Conservation (phyloP, 2,888 invertebrate species). For the Griposia aprilina region DNA sequence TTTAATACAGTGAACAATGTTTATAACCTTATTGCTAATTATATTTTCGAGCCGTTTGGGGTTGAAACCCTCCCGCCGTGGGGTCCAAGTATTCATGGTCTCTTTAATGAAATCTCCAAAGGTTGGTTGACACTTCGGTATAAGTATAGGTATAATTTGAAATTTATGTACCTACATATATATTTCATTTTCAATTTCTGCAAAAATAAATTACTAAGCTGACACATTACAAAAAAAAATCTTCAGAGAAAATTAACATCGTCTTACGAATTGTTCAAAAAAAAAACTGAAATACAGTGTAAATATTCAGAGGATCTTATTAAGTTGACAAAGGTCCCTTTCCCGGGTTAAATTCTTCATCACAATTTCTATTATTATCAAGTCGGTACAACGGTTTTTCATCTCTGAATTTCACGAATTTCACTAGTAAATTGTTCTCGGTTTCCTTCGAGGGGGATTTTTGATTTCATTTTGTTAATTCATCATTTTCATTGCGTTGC, state of each 20-base stretch:
- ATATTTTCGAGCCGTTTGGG: no score
- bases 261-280: not conserved
- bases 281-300: constrained; percentile 36
- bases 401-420: constrained; percentile 28
- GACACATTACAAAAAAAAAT: not conserved
- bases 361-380: constrained; percentile 54
- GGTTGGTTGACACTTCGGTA: no score
- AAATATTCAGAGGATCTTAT: constrained; percentile 48
- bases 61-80: no score
- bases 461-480: constrained; percentile 43
- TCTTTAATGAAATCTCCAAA: no score
- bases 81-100: no score
- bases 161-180: no score
- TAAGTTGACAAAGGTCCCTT: constrained; percentile 49
- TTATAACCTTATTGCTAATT: no score
- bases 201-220: not conserved
- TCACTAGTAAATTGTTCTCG: constrained; percentile 30
- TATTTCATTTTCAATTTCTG: no score
- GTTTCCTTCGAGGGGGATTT: constrained; percentile 29
- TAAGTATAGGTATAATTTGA: no score
- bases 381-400: constrained; percentile 36
- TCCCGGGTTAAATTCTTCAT: constrained; percentile 57
- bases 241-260: constrained; percentile 26
- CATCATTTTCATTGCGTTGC: constrained; percentile 17
- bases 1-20: no score